Base-by-base conservation (phyloP, 1,140 invertebrate genomes). In the Pygmarrhopalites habei region DNA sequence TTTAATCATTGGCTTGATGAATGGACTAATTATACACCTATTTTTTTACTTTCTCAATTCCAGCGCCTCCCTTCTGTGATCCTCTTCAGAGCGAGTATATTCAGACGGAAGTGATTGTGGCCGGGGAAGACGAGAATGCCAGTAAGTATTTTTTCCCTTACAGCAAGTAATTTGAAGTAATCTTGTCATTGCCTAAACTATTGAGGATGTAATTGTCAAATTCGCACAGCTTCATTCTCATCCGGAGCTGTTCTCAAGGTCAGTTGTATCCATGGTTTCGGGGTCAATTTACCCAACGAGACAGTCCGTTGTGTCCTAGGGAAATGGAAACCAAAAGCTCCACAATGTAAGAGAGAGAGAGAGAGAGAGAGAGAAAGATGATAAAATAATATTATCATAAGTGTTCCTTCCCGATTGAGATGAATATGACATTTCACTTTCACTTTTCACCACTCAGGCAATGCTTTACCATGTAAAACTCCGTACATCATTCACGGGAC, bases 271-370 rank as follows among this genome's bases (percentile, higher is more conserved):
- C 82, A 84, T 60, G 88, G 88, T 1, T 89, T 88, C 71, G 82
- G 82, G 5, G 75, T 87, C 0, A 89, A 88, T 72, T 78, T 89
- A 39, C 83, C 83, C 2, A 90, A 91, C 72, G 79, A 82, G 21
- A 90, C 89, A 1, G 86, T 85, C 0, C 85, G 85, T 70, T 91
- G 89, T 73, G 82, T 86, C 1, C 75, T 85, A 51, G 88, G 89
- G 1, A 79, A 81, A 69, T 92, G 89, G 89, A 88, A 86, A 72
- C 89, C 89, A 1, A 82, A 81, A 60, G 86, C 84, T 68, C 89
- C 89, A 0, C 81, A 82, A 68, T 92, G 89, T 73, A 76, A 56
- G 51, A 12, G 23, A n/a, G n/a, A n/a, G n/a, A n/a, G n/a, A n/a
- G n/a, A n/a, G n/a, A n/a, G n/a, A n/a, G n/a, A n/a, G n/a, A n/a